A percentile compares a stretch with the other conserved stretches of the same genome.
phyloP scores from a whole-genome alignment of 2,797 vertebrate genomes.

The Arrhamphus sclerolepis region DNA sequence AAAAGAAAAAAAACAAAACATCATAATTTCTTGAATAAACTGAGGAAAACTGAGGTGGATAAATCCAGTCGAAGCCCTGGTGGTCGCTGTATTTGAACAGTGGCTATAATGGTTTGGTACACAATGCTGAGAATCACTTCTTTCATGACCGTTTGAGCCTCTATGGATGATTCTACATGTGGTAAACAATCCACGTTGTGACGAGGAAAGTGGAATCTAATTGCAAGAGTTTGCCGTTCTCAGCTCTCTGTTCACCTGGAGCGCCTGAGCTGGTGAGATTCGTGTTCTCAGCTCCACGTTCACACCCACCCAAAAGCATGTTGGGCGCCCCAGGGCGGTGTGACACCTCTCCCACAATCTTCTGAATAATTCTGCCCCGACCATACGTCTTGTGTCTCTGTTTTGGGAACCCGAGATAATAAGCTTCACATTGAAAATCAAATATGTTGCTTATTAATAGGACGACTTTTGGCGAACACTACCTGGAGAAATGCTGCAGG shows the following conservation, averaged over 20 bases:
- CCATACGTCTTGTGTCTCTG: constrained; percentile 54
- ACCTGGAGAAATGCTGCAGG: constrained; percentile 80
- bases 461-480: constrained; percentile 74
- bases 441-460: constrained; percentile 87
- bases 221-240: constrained; percentile 55
- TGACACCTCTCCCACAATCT: constrained; percentile 76
- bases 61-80: too few species aligned
- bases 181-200: constrained; percentile 54
- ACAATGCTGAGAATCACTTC: too few species aligned
- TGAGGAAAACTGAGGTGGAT: too few species aligned
- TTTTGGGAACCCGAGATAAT: constrained; percentile 61
- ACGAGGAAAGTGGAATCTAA: constrained; percentile 57
- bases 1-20: too few species aligned
- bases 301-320: constrained; percentile 76
- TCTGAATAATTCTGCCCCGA: constrained; percentile 74
- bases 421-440: constrained; percentile 75
- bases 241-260: constrained; percentile 57
- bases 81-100: too few species aligned
- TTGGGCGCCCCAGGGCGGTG: constrained; percentile 71
- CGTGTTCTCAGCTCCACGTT: constrained; percentile 66
- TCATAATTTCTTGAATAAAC: too few species aligned
- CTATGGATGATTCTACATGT: background rate
- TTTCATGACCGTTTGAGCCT: constrained; percentile 12
- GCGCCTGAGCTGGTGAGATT: constrained; percentile 58
- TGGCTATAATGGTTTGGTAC: too few species aligned